Evolutionary conservation across 2,888 invertebrate genomes (phyloP).

Genomic region (Dryococelus australis): DNA sequence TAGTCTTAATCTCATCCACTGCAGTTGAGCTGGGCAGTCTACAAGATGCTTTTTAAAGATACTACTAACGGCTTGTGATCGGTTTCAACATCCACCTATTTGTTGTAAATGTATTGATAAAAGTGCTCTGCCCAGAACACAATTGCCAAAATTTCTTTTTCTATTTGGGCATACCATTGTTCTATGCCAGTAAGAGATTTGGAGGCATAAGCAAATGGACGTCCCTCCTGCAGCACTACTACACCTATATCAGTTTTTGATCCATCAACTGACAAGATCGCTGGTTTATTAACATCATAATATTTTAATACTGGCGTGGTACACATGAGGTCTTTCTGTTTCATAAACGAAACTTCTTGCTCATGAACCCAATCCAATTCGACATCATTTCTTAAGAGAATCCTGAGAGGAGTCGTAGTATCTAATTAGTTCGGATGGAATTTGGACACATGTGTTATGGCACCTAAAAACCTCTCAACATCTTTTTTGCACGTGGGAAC

Average conservation of each 20-base stretch:
- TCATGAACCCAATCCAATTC: not conserved
- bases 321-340: not conserved
- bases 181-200: not conserved
- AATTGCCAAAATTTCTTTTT: not conserved
- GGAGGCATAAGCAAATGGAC: not conserved
- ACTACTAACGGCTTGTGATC: not conserved
- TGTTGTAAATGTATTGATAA: not conserved
- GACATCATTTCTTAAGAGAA: not conserved
- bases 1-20: not conserved
- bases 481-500: not conserved
- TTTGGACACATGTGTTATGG: not conserved
- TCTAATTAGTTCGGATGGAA: not conserved
- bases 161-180: not conserved
- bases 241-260: not conserved
- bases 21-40: not conserved
- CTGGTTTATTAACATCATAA: not conserved
- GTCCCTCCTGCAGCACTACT: not conserved
- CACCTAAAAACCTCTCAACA: not conserved
- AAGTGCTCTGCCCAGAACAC: not conserved
- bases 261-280: not conserved
- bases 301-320: not conserved
- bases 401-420: not conserved
- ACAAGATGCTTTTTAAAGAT: not conserved
- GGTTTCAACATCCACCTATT: not conserved
- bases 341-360: not conserved